Evolutionary conservation across 2,797 vertebrate species (phyloP).

Genomic region (Cichlasoma orientale): DNA sequence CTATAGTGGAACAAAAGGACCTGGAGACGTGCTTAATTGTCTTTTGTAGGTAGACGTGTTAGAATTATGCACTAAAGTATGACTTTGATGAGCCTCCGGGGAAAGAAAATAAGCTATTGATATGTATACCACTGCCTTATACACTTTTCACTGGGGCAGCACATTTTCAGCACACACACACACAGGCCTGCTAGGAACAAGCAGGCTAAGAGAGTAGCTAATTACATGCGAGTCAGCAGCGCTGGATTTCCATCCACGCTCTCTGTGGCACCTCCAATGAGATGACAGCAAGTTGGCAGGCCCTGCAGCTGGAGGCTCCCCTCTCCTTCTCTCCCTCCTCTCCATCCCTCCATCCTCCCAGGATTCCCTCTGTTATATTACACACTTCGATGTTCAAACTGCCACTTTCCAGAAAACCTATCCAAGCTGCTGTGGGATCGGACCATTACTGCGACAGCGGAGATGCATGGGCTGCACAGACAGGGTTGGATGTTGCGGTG

Average conservation of each 20-base stretch:
- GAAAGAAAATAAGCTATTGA: constrained; percentile 1
- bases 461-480: constrained; percentile 22
- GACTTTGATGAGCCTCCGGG: constrained; percentile 29
- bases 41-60: constrained; percentile 3
- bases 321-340: constrained; percentile 45
- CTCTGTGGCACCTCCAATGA: constrained; percentile 72
- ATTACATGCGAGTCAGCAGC: constrained; percentile 73
- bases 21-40: constrained; percentile 31
- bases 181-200: constrained; percentile 39
- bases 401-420: constrained; percentile 52
- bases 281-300: constrained; percentile 79
- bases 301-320: constrained; percentile 71
- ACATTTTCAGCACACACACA: constrained; percentile 28
- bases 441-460: constrained; percentile 28
- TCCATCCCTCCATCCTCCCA: constrained; percentile 67
- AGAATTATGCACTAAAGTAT: not conserved
- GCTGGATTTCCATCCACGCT: constrained; percentile 68
- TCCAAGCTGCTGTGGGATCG: constrained; percentile 36
- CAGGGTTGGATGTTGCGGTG: constrained; percentile 33
- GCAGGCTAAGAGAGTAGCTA: constrained; percentile 51
- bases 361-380: constrained; percentile 76
- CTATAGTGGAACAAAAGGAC: constrained; percentile 26
- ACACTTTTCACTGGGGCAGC: constrained; percentile 16
- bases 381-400: constrained; percentile 60
- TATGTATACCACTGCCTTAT: not conserved